Evolutionary conservation across 1,140 invertebrate species (phyloP), one percentile per base, ranked within the genome.

Genomic region (Pseudomyrmex cubaensis): DNA sequence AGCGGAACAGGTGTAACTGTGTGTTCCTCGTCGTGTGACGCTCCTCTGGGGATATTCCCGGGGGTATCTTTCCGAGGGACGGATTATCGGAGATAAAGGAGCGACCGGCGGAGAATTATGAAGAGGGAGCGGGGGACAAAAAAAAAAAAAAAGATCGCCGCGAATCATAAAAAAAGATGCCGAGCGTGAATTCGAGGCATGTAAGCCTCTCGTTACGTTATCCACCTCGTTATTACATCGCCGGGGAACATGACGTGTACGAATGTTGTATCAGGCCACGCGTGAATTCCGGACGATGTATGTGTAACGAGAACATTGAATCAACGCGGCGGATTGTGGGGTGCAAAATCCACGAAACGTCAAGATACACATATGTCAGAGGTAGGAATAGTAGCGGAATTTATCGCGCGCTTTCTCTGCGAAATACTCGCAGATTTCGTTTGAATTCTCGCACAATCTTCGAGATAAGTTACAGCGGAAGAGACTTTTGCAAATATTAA

Each of bases 141-240:
- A 20, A 20, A 20, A 20, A 20, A 20, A 20, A 20, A 20, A 20
- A 22, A 15, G 62, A 62, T 77, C 22, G 48, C 61, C 59, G 85
- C 67, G 74, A 66, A 83, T 70, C 72, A 70, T 20, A 57, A 15
- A 20, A 20, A 20, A 10, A 84, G 85, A 57, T 59, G 84, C 67
- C 63, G 56, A 12, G 46, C 13, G 77, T 82, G 85, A 91, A 91
- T 92, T 90, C 90, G 57, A 85, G 78, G 85, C 89, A 86, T 91
- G 90, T 92, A 90, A 85, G 82, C 86, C 87, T 62, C 76, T 82
- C 35, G 86, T 92, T 91, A 86, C 87, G 84, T 82, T 84, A 72
- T 62, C 70, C 74, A 67, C 87, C 85, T 91, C 83, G 86, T 91
- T 90, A 91, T 92, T 70, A 67, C 89, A 90, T 90, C 69, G 88